phyloP scores from a whole-genome alignment of 2,113 vertebrate species.

The Nyctibius bracteatus region DNA sequence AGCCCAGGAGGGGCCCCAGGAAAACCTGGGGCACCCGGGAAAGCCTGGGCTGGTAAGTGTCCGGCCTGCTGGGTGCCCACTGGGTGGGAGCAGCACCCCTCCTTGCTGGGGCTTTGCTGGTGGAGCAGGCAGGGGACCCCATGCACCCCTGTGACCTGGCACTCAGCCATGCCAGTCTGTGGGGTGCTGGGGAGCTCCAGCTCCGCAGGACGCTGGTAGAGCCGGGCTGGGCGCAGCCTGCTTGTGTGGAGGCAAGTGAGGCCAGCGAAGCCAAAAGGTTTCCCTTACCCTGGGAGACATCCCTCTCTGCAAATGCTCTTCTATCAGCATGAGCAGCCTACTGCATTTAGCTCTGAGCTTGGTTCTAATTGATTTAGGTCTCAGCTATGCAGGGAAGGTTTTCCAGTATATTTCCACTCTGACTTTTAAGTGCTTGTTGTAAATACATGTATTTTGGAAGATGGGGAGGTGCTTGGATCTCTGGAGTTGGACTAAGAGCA shows the following conservation, averaged over 20 bases:
- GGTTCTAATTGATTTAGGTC: not conserved
- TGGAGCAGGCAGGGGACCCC: not conserved
- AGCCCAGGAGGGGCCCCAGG: not conserved
- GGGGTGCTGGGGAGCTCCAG: not conserved
- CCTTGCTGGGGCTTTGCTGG: too few relatives aligned
- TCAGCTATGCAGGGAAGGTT: not conserved
- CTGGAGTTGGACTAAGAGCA: not conserved
- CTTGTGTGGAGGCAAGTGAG: not conserved
- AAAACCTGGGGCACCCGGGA: not conserved
- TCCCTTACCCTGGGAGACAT: too few relatives aligned
- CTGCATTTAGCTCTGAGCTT: not conserved
- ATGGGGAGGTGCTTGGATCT: fast-evolving
- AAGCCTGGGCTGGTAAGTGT: not conserved
- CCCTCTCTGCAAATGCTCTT: not conserved
- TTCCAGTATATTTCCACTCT: not conserved
- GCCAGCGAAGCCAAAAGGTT: not conserved
- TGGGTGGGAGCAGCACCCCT: fast-evolving
- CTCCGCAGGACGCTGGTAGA: fast-evolving
- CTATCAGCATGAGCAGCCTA: not conserved
- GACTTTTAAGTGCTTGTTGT: not conserved
- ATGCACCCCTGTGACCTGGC: fast-evolving
- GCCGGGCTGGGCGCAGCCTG: not conserved
- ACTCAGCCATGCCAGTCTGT: fast-evolving
- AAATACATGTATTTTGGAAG: not conserved
- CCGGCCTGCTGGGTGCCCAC: not conserved